Evolutionary conservation across 2,113 vertebrate genomes (phyloP).

Genomic region (Semnornis frantzii): DNA sequence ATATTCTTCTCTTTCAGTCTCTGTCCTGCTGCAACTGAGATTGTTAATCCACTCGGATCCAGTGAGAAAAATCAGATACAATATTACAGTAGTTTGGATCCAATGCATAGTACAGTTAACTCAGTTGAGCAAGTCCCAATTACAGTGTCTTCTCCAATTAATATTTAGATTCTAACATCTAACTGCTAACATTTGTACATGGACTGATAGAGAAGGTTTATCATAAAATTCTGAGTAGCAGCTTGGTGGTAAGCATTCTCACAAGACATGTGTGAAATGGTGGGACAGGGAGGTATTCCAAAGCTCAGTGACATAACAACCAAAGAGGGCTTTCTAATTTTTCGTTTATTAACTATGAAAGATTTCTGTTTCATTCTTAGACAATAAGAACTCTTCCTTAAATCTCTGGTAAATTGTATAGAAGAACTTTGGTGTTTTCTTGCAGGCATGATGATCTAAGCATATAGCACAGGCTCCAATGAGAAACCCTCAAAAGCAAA

Average conservation of each 20-base stretch:
- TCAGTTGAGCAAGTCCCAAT: not conserved
- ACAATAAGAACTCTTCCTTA: not conserved
- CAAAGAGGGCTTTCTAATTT: not conserved
- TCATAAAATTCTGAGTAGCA: not conserved
- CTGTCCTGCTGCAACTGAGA: not conserved
- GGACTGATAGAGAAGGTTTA: not conserved
- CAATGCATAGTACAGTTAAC: not conserved
- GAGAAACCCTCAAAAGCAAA: not conserved
- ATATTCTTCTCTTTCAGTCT: not conserved
- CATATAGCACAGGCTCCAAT: not conserved
- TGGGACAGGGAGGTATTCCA: not conserved
- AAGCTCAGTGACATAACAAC: not conserved
- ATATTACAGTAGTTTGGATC: not conserved
- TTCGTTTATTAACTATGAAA: not conserved
- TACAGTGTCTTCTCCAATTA: not conserved
- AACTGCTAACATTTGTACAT: not conserved
- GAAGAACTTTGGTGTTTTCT: not conserved
- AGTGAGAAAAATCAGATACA: not conserved
- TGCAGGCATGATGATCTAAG: not conserved
- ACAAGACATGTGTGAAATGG: not conserved
- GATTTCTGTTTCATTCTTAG: not conserved
- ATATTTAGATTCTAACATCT: not conserved
- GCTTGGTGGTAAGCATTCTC: not conserved
- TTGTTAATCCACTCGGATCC: not conserved
- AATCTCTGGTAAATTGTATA: not conserved